Conservation (phyloP, 2,888 invertebrate species). For the Erpobdella octoculata region DNA sequence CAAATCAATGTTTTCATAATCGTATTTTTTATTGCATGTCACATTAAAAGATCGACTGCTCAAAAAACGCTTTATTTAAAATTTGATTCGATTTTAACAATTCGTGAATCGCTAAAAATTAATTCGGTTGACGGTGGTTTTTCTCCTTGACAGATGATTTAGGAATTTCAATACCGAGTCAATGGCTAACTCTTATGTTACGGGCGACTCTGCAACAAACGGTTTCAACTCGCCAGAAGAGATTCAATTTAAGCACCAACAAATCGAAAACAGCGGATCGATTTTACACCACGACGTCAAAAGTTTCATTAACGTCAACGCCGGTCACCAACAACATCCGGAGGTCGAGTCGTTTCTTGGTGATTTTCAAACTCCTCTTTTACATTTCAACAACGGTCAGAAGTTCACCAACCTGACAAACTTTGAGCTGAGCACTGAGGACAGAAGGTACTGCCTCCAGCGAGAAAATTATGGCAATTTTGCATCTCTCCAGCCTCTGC, state of each 20-base stretch:
- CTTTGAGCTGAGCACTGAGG: conserved; percentile 17
- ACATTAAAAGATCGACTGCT: background rate
- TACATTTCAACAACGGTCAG: conserved; percentile 22
- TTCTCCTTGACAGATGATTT: background rate
- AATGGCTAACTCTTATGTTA: conserved; percentile 4
- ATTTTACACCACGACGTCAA: conserved; percentile 8
- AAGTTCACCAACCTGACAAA: conserved; percentile 21
- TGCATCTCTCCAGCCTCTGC: conserved; percentile 24
- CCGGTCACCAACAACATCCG: background rate
- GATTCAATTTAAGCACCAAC: conserved; percentile 2
- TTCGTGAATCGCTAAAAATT: background rate
- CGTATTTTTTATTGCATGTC: background rate
- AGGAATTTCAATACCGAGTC: background rate
- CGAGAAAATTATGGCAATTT: conserved; percentile 22
- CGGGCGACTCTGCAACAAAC: background rate
- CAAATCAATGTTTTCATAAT: background rate
- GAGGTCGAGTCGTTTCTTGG: conserved; percentile 14
- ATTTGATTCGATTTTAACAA: background rate
- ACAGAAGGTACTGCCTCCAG: conserved; percentile 18
- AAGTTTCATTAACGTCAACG: conserved; percentile 6
- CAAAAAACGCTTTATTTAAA: too few relatives aligned
- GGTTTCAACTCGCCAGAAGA: background rate
- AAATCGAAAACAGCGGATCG: conserved; percentile 3
- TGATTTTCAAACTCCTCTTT: conserved; percentile 14
- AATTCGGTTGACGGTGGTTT: background rate